phyloP scores from a whole-genome alignment of 2,797 vertebrate species.

The Paedocypris micromegethes region DNA sequence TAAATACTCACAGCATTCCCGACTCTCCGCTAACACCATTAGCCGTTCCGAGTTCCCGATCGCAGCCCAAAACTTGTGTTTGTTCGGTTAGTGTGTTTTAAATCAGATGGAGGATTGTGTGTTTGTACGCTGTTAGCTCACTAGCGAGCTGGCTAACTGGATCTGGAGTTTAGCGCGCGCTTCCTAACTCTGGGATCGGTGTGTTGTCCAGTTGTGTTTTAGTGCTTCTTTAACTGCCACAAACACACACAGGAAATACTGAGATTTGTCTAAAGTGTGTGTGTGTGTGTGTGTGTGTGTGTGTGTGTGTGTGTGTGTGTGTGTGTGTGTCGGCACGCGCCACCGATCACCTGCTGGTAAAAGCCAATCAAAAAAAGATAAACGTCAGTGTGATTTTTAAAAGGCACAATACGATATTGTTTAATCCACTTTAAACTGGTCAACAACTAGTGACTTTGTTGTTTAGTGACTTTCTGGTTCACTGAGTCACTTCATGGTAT shows the following conservation, averaged over 20 bases:
- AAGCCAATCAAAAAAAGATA: neutral
- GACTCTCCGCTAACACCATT: slow-evolving; percentile 31
- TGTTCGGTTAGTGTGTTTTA: neutral
- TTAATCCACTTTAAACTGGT: too few species aligned
- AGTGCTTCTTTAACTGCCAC: too few species aligned
- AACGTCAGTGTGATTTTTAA: neutral
- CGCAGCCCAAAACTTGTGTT: neutral
- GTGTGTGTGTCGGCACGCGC: neutral
- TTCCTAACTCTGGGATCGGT: slow-evolving; percentile 2
- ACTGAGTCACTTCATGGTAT: too few species aligned
- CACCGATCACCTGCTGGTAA: slow-evolving; percentile 1
- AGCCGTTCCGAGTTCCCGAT: slow-evolving; percentile 14
- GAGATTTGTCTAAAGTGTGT: too few species aligned
- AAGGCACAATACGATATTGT: neutral
- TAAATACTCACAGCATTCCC: slow-evolving; percentile 7
- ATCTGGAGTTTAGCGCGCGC: slow-evolving; percentile 16
- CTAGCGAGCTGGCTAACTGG: slow-evolving; percentile 22
- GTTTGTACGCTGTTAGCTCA: neutral
- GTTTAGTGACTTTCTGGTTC: too few species aligned
- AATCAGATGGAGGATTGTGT: neutral
- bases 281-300: neutral
- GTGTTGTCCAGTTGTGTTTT: neutral
- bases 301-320: neutral
- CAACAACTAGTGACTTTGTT: too few species aligned
- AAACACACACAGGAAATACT: too few species aligned